These are phyloP conservation scores for Pipistrellus nathusii DNA, from an alignment of 2,797 vertebrate species.

Conservation along the genomic window DNA sequence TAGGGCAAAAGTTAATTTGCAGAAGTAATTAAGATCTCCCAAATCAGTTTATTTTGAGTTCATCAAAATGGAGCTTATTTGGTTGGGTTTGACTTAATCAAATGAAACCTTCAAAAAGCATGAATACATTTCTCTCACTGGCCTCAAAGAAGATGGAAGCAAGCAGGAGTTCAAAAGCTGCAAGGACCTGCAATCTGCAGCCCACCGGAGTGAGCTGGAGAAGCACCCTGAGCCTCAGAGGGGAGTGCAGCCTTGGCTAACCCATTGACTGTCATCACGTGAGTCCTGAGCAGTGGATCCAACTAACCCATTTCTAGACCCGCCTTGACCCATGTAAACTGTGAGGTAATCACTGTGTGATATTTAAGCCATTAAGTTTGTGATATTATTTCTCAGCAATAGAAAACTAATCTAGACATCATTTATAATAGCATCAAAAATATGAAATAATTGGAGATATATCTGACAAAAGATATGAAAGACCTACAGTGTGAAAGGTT, in stretches of 20 bases:
- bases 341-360: not conserved
- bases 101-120: not conserved
- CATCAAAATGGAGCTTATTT: not conserved
- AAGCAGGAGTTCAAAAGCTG: not conserved
- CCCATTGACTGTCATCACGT: not conserved
- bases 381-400: not conserved
- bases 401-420: not conserved
- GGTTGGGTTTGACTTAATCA: not conserved
- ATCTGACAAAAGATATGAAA: conserved; percentile 24
- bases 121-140: not conserved
- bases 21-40: not conserved
- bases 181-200: not conserved
- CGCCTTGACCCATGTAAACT: not conserved
- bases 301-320: not conserved
- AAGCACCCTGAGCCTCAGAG: not conserved
- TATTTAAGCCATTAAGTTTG: not conserved
- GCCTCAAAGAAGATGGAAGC: not conserved
- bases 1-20: conserved; percentile 7
- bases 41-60: not conserved
- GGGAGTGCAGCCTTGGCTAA: not conserved
- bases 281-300: not conserved
- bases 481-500: not conserved
- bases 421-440: not conserved
- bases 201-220: not conserved
- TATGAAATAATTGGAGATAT: conserved; percentile 20